phyloP scores from a whole-genome alignment of 2,113 vertebrate species.

The Oncorhynchus clarkii region DNA sequence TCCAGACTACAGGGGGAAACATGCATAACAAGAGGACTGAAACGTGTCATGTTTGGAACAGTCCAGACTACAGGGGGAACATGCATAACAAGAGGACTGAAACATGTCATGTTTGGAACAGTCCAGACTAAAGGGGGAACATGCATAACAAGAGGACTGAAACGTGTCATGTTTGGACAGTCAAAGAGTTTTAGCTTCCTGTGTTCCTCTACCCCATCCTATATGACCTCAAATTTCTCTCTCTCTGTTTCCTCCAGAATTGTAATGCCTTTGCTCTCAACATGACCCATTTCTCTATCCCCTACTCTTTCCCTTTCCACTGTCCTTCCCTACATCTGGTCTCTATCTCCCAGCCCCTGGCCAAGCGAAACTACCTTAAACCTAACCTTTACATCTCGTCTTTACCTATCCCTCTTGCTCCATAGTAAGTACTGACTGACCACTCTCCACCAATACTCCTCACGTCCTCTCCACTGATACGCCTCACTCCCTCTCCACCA shows the following conservation, averaged over 20 bases:
- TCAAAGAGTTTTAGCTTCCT: no score
- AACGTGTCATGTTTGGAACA: conserved; percentile 66
- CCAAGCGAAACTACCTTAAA: no score
- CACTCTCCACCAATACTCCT: background rate
- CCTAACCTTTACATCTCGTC: no score
- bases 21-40: conserved; percentile 5
- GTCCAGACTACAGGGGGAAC: conserved; percentile 56
- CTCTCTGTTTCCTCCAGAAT: no score
- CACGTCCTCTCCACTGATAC: no score
- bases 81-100: conserved; percentile 5
- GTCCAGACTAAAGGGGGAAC: conserved; percentile 56
- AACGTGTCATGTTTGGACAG: background rate
- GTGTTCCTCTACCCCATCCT: no score
- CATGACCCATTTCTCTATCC: background rate
- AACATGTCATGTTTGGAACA: conserved; percentile 67
- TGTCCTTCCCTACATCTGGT: background rate
- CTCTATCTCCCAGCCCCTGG: no score
- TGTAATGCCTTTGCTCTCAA: no score
- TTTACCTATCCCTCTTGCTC: no score
- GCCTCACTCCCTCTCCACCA: background rate
- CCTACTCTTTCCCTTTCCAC: no score
- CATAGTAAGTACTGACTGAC: background rate
- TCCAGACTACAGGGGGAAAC: conserved; percentile 56
- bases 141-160: conserved; percentile 4
- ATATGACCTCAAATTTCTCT: no score